A percentile compares a stretch with the other conserved stretches of the same genome.
Evolutionary conservation across 2,888 invertebrate genomes (phyloP).

Genomic region (Protonemura montana): DNA sequence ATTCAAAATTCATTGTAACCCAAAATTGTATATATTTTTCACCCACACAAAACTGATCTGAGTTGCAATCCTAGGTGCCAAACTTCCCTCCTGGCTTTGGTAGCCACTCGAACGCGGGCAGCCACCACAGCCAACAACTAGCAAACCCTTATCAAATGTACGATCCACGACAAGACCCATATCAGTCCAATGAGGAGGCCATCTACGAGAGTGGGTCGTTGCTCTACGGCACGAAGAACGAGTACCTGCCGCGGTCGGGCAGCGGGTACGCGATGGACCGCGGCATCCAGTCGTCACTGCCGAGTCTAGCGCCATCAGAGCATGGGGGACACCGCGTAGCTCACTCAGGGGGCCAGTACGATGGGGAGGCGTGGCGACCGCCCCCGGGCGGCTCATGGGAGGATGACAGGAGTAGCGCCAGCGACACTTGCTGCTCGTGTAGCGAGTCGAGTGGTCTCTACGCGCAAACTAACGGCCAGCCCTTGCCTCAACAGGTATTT

Average conservation of each 20-base stretch:
- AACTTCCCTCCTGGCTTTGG: slow-evolving; percentile 49
- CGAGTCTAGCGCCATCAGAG: slow-evolving; percentile 53
- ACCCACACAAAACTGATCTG: background rate
- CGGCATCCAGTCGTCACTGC: slow-evolving; percentile 62
- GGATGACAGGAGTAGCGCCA: slow-evolving; percentile 54
- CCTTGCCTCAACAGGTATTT: background rate
- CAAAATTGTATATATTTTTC: background rate
- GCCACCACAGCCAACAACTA: slow-evolving; percentile 41
- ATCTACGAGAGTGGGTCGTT: slow-evolving; percentile 49
- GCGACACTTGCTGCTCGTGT: slow-evolving; percentile 69
- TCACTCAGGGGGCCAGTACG: background rate
- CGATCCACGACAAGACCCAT: slow-evolving; percentile 24
- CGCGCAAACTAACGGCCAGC: slow-evolving; percentile 59
- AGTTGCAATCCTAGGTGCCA: slow-evolving; percentile 44
- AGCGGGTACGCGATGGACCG: slow-evolving; percentile 57
- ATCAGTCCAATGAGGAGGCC: slow-evolving; percentile 42
- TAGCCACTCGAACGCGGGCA: slow-evolving; percentile 43
- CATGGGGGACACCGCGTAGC: background rate
- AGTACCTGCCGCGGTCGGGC: slow-evolving; percentile 28
- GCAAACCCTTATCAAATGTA: slow-evolving; percentile 38
- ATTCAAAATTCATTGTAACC: background rate
- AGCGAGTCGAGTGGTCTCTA: slow-evolving; percentile 70
- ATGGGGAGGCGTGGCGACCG: slow-evolving; percentile 46
- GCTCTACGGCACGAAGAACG: slow-evolving; percentile 43
- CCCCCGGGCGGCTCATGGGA: slow-evolving; percentile 47